These are phyloP conservation scores for Turnix velox DNA, from an alignment of 2,113 vertebrate genomes.

Conservation along the genomic window DNA sequence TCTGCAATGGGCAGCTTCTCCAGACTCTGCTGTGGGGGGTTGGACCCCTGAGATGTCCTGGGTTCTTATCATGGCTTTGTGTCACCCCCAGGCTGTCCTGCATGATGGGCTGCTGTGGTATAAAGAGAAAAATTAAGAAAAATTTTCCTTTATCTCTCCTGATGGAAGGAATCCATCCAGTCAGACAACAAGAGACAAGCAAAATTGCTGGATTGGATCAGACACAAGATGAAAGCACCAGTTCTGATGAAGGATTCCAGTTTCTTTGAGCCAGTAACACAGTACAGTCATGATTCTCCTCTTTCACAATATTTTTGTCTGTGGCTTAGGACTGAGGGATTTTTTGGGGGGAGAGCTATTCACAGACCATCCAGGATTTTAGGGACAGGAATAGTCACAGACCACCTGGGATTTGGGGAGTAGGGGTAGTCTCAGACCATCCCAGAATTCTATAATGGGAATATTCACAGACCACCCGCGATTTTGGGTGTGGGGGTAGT, in stretches of 20 bases:
- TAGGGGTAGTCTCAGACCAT: background rate
- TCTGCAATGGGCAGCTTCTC: rapidly evolving
- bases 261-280: background rate
- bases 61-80: background rate
- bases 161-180: background rate
- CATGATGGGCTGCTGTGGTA: rapidly evolving
- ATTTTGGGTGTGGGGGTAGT: background rate
- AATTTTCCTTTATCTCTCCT: background rate
- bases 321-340: background rate
- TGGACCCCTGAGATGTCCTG: rapidly evolving
- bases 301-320: background rate
- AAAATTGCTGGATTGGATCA: background rate
- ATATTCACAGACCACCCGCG: background rate
- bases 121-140: background rate
- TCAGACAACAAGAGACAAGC: background rate
- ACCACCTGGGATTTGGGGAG: background rate
- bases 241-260: background rate
- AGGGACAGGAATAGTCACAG: background rate
- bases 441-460: background rate
- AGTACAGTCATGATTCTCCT: too few relatives aligned
- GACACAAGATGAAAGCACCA: rapidly evolving
- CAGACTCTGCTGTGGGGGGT: background rate
- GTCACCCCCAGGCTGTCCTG: rapidly evolving
- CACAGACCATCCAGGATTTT: background rate
- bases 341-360: background rate